Percentiles rank a stretch among this genome's conserved stretches.
Conservation (phyloP, 2,797 vertebrate genomes). For the Acanthurus lineatus region DNA sequence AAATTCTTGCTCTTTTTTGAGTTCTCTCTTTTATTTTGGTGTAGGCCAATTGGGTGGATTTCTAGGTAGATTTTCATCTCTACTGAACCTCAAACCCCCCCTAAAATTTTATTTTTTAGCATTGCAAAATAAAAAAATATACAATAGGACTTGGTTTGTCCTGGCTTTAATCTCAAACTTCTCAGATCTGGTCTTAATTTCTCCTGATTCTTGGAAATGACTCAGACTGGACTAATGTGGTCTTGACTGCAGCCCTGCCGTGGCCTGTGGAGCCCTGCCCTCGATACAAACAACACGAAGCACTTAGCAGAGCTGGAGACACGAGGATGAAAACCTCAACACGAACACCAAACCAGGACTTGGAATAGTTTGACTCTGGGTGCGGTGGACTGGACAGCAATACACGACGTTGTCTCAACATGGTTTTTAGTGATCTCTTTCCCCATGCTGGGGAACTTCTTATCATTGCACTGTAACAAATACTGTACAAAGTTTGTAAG, state of each 20-base stretch:
- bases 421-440: constrained; percentile 41
- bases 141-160: constrained; percentile 2
- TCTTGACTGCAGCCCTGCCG: constrained; percentile 25
- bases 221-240: background rate
- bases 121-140: background rate
- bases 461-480: constrained; percentile 91
- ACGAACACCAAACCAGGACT: constrained; percentile 44
- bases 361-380: constrained; percentile 41
- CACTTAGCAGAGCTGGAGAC: constrained; percentile 65
- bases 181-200: background rate
- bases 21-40: constrained; percentile 13
- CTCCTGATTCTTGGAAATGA: background rate
- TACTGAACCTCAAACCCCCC: background rate
- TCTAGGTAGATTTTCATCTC: constrained; percentile 12
- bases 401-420: constrained; percentile 38
- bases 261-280: background rate
- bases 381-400: constrained; percentile 57
- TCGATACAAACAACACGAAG: constrained; percentile 57
- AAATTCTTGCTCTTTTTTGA: background rate
- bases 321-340: constrained; percentile 22
- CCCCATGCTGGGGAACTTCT: constrained; percentile 41
- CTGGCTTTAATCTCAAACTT: background rate
- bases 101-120: background rate
- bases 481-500: constrained; percentile 87
- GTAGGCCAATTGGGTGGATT: background rate